Base-by-base conservation (phyloP, 1,140 invertebrate species). In the Lepidotrigona ventralis region DNA sequence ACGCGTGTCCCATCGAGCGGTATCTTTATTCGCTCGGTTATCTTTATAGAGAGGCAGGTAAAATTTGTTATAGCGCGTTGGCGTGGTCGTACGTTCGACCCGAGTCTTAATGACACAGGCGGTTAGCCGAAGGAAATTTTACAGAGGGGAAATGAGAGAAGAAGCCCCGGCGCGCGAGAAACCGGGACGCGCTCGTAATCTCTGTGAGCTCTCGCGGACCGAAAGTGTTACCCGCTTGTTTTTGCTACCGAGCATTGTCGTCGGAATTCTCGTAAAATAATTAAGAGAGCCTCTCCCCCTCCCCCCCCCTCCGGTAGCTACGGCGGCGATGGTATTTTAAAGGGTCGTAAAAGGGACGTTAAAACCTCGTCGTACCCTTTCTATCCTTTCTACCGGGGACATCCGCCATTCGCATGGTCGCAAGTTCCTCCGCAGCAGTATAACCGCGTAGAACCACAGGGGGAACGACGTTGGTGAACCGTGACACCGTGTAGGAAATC, bases 211-310 rank as follows among this genome's bases (percentile, higher is more conserved):
- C 64, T 64, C 79, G 86, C 83, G 83, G 88, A 89, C 82, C 86
- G n/a, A 87, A 87, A 90, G 92, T 94, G 93, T 93, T 94, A 91
- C 91, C 39, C 88, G 87, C 86, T 91, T 92, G 93, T 93, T 93
- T 92, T 93, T 91, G 92, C 90, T 85, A 84, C 88, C 86, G 90
- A 91, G 92, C 90, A 94, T 93, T 92, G 92, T 93, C 92, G 91
- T 92, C 88, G 92, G 92, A 93, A 93, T 94, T 92, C 92, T 94
- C 92, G 91, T 93, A 93, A 94, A 93, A 94, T 94, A 94, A 94
- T 94, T 94, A 93, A 93, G 93, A 90, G 88, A 87, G 90, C 88
- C 87, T 85, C 39, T 8, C 6, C 39, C 39, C 5, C 33, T 4
- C 33, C 33, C 6, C 39, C 8, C 6, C 6, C 39, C 39, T 8